These are phyloP conservation scores for Leptodactylus fuscus DNA, from an alignment of 2,113 vertebrate species.

Conservation along the genomic window DNA sequence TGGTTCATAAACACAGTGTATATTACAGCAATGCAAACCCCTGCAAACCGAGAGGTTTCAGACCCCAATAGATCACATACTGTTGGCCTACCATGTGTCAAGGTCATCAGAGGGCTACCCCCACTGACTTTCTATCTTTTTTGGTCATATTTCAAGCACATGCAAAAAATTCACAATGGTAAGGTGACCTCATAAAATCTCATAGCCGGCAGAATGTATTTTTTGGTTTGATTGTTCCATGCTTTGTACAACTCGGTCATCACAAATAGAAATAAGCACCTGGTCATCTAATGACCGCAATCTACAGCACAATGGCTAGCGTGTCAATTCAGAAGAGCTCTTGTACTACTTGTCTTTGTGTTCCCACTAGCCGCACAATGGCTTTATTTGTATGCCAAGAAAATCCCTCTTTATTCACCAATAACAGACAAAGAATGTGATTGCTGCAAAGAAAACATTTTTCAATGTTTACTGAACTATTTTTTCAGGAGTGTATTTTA, in stretches of 20 bases:
- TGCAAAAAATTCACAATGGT: too few species aligned
- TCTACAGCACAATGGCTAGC: background rate
- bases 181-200: too few species aligned
- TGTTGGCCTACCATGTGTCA: too few species aligned
- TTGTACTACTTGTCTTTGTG: background rate
- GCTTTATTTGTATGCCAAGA: background rate
- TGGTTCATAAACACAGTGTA: too few species aligned
- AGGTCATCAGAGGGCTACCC: too few species aligned
- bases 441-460: background rate
- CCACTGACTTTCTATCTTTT: too few species aligned
- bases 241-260: background rate
- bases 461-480: background rate
- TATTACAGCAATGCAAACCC: too few species aligned
- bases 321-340: background rate
- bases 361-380: background rate
- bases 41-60: too few species aligned
- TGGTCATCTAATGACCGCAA: background rate
- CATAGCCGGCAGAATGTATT: background rate
- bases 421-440: background rate
- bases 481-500: background rate
- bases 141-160: too few species aligned
- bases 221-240: background rate
- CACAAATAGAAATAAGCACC: background rate
- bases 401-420: constrained; percentile 21
- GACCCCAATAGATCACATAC: too few species aligned